These are phyloP conservation scores for Hirtodrosophila duncani DNA, from an alignment of 2,888 invertebrate genomes.

Conservation along the genomic window DNA sequence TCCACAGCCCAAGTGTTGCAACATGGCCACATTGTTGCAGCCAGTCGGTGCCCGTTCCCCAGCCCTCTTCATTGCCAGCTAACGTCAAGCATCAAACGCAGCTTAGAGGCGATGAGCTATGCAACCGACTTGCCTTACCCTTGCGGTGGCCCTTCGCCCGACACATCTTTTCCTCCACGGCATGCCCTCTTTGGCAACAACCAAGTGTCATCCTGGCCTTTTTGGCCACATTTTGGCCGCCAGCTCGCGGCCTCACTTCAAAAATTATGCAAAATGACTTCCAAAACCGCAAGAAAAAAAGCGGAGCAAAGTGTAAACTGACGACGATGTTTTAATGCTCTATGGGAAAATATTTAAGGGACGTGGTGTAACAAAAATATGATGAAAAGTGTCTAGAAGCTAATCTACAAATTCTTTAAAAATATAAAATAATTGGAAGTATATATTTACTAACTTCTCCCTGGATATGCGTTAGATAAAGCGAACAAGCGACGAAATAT, in stretches of 20 bases:
- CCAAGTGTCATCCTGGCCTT: conserved; percentile 41
- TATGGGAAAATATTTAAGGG: too few relatives aligned
- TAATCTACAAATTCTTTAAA: too few relatives aligned
- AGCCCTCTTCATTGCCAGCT: conserved; percentile 13
- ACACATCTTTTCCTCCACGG: neutral
- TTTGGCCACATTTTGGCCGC: conserved; percentile 56
- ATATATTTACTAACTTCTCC: too few relatives aligned
- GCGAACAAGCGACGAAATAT: too few relatives aligned
- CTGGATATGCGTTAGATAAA: too few relatives aligned
- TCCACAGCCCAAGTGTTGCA: conserved; percentile 64
- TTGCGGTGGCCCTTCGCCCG: neutral
- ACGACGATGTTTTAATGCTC: too few relatives aligned
- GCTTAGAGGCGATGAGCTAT: conserved; percentile 62
- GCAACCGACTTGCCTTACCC: conserved; percentile 33
- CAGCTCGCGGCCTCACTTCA: conserved; percentile 43
- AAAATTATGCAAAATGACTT: conserved; percentile 42
- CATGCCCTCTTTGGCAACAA: neutral
- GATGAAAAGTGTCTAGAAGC: too few relatives aligned
- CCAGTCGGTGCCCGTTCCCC: conserved; percentile 22
- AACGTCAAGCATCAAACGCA: conserved; percentile 36
- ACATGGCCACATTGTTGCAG: conserved; percentile 40
- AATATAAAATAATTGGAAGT: too few relatives aligned
- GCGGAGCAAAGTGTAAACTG: too few relatives aligned
- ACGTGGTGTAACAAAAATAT: too few relatives aligned
- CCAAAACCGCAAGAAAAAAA: conserved; percentile 4